phyloP scores from a whole-genome alignment of 2,888 invertebrate species.

The Deilephila elpenor region DNA sequence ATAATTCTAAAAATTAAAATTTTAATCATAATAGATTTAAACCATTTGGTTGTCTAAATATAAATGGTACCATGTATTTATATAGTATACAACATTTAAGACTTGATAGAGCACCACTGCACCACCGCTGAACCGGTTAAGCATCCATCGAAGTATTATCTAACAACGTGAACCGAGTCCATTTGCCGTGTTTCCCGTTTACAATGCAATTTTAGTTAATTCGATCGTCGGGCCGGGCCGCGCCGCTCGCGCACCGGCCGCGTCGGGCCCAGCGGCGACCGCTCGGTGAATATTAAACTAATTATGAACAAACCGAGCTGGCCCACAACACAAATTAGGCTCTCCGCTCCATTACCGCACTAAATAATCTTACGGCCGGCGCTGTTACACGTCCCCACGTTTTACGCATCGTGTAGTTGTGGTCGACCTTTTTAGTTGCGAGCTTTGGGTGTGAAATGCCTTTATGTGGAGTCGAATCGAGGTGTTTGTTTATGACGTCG shows the following conservation, averaged over 20 bases:
- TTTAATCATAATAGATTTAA: too few species aligned
- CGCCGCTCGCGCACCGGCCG: slow-evolving; percentile 37
- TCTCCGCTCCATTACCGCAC: slow-evolving; percentile 29
- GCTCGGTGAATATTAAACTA: slow-evolving; percentile 69
- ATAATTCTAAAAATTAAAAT: too few species aligned
- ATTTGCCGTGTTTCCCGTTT: slow-evolving; percentile 56
- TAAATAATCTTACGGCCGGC: slow-evolving; percentile 24
- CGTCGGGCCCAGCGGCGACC: slow-evolving; percentile 47
- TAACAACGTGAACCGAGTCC: slow-evolving; percentile 28
- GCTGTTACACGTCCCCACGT: background rate
- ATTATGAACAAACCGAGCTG: slow-evolving; percentile 75
- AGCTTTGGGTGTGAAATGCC: background rate
- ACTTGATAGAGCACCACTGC: background rate
- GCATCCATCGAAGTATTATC: slow-evolving; percentile 15
- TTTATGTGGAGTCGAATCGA: too few species aligned
- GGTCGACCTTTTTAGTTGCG: background rate
- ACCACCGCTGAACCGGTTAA: background rate
- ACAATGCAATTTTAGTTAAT: slow-evolving; percentile 81
- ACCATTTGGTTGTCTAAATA: too few species aligned
- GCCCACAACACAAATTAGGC: slow-evolving; percentile 29
- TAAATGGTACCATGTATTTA: background rate
- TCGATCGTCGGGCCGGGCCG: slow-evolving; percentile 54
- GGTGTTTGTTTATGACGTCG: too few species aligned
- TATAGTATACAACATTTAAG: background rate
- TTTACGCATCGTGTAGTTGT: slow-evolving; percentile 1